Conservation (phyloP, 2,888 invertebrate genomes). For the Monoplex corrugatus region DNA sequence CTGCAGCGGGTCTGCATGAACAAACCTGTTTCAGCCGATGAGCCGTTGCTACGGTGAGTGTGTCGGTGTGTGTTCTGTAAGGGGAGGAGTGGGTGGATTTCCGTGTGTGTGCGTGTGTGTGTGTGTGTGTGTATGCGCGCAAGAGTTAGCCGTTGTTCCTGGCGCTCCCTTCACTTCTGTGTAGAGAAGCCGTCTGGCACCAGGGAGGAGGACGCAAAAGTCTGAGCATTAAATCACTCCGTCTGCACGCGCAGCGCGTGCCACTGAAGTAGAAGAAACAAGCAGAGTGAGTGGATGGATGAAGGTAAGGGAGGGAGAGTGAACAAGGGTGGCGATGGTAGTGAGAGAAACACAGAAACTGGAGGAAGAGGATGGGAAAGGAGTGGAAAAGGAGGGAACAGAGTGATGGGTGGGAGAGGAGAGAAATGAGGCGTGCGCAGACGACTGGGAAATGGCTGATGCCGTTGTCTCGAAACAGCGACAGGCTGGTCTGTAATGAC, state of each 20-base stretch:
- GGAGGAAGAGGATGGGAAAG: background rate
- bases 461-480: background rate
- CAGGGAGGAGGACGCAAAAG: background rate
- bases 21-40: no score
- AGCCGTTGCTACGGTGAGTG: no score
- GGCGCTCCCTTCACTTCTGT: no score
- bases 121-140: no score
- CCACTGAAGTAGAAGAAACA: constrained; percentile 6
- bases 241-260: constrained; percentile 41
- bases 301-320: background rate
- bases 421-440: background rate
- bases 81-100: no score
- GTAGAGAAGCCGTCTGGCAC: no score
- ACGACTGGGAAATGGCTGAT: constrained; percentile 25
- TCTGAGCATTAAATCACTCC: constrained; percentile 5
- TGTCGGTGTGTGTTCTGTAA: no score
- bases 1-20: no score
- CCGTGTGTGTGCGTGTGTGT: no score
- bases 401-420: background rate
- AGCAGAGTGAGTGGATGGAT: background rate
- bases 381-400: background rate
- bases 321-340: background rate
- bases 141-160: no score
- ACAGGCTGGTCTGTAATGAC: constrained; percentile 11
- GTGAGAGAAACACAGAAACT: no score